Conservation (phyloP, 2,888 invertebrate genomes). For the Tiliacea aurago region DNA sequence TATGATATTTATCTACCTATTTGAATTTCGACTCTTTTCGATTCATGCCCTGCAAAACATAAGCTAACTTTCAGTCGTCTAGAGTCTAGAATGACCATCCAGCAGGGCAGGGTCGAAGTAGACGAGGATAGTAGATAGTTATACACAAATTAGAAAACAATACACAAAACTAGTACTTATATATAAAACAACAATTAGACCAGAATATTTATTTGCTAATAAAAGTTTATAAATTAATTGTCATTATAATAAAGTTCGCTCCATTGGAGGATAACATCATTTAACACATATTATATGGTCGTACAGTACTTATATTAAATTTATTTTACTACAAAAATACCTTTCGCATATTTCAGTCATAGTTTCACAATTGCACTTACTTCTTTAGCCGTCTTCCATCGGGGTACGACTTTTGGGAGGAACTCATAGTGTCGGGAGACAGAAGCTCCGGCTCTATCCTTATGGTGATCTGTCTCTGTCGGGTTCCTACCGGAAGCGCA, state of each 20-base stretch:
- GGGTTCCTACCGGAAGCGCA: slow-evolving; percentile 79
- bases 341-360: slow-evolving; percentile 85
- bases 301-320: slow-evolving; percentile 24
- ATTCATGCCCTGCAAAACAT: neutral
- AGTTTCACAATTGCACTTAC: slow-evolving; percentile 55
- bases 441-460: neutral
- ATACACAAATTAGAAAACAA: neutral
- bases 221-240: slow-evolving; percentile 67
- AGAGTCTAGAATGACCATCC: neutral
- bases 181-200: slow-evolving; percentile 36
- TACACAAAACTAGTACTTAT: too few relatives aligned
- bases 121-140: neutral
- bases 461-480: neutral
- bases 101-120: neutral
- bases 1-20: slow-evolving; percentile 1
- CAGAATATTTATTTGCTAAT: slow-evolving; percentile 63
- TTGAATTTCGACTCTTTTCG: slow-evolving; percentile 3
- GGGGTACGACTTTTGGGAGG: slow-evolving; percentile 2
- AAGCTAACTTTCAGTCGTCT: neutral
- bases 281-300: slow-evolving; percentile 44
- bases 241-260: slow-evolving; percentile 72
- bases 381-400: slow-evolving; percentile 12
- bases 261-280: slow-evolving; percentile 80
- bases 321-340: slow-evolving; percentile 80
- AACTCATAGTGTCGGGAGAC: slow-evolving; percentile 24